A percentile compares a stretch with the other conserved stretches of the same genome.
Conservation (phyloP, 2,888 invertebrate genomes). For the Labia minor region DNA sequence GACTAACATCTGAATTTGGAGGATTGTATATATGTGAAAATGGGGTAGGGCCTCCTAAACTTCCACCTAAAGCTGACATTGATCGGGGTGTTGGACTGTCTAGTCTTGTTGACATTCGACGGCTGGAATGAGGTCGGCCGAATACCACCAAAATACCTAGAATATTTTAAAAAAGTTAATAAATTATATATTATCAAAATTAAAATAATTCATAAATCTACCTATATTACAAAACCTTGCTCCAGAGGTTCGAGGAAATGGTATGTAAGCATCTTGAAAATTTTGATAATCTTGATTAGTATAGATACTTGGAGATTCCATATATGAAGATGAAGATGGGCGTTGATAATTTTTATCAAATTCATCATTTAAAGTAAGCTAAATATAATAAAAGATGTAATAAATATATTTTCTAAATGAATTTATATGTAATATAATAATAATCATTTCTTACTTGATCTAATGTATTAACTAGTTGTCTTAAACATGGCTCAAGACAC, state of each 20-base stretch:
- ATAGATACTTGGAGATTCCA: constrained; percentile 33
- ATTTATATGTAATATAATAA: neutral
- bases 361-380: constrained; percentile 35
- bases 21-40: constrained; percentile 43
- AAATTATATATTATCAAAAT: neutral
- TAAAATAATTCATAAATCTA: constrained; percentile 27
- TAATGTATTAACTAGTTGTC: constrained; percentile 54
- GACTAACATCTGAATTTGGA: constrained; percentile 28
- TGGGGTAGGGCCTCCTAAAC: constrained; percentile 26
- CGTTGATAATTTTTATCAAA: constrained; percentile 32
- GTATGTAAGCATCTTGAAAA: constrained; percentile 67
- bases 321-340: constrained; percentile 25
- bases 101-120: constrained; percentile 56
- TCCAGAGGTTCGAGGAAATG: constrained; percentile 88
- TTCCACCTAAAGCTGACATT: constrained; percentile 54
- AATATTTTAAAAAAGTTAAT: constrained; percentile 18
- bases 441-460: constrained; percentile 39
- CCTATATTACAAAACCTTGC: constrained; percentile 85
- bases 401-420: neutral
- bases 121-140: constrained; percentile 57
- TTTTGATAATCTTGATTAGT: constrained; percentile 30
- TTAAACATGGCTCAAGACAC: constrained; percentile 77
- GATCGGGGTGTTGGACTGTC: constrained; percentile 71
- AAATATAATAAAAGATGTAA: constrained; percentile 19
- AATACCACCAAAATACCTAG: constrained; percentile 70